Base-by-base conservation (phyloP, 1,140 invertebrate genomes). In the Leptopilina boulardi region DNA sequence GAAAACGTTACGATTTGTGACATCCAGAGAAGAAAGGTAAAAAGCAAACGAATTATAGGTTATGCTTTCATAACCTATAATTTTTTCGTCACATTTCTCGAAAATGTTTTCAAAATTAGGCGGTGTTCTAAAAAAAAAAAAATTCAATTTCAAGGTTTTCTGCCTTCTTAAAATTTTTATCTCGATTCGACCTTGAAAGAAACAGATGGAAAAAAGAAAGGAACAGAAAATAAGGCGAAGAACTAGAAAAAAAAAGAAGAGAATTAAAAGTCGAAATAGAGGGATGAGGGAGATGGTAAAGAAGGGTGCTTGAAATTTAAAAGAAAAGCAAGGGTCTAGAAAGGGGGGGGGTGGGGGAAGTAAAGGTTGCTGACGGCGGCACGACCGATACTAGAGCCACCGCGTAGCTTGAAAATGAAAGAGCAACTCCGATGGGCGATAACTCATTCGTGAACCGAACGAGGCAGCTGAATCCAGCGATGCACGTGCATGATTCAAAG, bases 361-460 rank as follows among this genome's bases (percentile, higher is more conserved):
- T n/a, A 86, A 86, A 76, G 83, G 84, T 85, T 85, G 86, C 84
- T 89, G 86, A 87, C 84, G 85, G 86, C 84, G 83, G 82, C 66
- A 71, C 79, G 81, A 74, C 80, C 87, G 84, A 84, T 84, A 84
- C 82, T 78, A 80, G 82, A 80, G 80, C 87, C 83, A 87, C 81
- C 84, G 84, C 84, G 82, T 83, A 84, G 87, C 88, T 91, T n/a
- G 89, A 87, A 90, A 91, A 91, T 90, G 89, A 91, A 90, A 91
- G 89, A 88, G 88, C 89, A 85, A 83, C 86, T 82, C 87, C n/a
- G 86, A 89, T 87, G 86, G 87, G 87, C 89, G 89, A 91, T 91
- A 90, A 91, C 87, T 91, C 90, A 91, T 91, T 90, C 88, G 86
- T 88, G 89, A 89, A 89, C 87, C 89, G 89, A 90, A 89, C 89